Base-by-base conservation (phyloP, 1,140 invertebrate species). In the Dolichoris vasculosae region DNA sequence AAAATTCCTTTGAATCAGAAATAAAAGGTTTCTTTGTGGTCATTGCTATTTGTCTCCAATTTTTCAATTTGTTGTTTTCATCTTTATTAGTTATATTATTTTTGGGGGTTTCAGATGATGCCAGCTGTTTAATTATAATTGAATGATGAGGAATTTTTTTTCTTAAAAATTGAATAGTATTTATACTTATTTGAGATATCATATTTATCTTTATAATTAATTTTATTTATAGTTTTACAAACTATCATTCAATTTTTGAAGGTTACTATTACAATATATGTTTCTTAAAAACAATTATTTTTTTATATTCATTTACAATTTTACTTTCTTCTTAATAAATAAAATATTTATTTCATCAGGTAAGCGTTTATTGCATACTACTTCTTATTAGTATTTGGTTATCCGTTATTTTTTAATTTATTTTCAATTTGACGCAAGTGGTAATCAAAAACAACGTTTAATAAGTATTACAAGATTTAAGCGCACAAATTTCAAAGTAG, bases 181-280 rank as follows among this genome's bases (percentile, higher is more conserved):
- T 75, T 20, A 76, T 76, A 17, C 71, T 73, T 59, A 59, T 84
- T 80, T 55, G 46, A 55, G 35, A n/a, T 17, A 79, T 23, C 83
- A 84, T 84, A 20, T 17, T 79, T 79, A 30, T 35, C 20, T 32
- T 83, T 63, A 63, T 11, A 59, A 46, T 15, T 30, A 43, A 43
- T 40, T 46, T 43, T 38, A 1, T 8, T 67, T n/a, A 0, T n/a
- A 6, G 4, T 30, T 2, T 67, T 67, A 35, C 15, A 9, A 7
- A 35, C 63, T 32, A 32, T 26, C 20, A 32, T 77, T 43, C 26
- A 51, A 55, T 30, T 43, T 77, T 78, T 63, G 59, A 26, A 79
- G 59, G 77, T 79, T 79, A 64, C 13, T 77, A 64, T 67, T 77
- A 1, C 30, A 38, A 51, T 48, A 26, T 17, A 13, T 48, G 46